Conservation (phyloP, 2,113 vertebrate species). For the Tonatia bakeri region DNA sequence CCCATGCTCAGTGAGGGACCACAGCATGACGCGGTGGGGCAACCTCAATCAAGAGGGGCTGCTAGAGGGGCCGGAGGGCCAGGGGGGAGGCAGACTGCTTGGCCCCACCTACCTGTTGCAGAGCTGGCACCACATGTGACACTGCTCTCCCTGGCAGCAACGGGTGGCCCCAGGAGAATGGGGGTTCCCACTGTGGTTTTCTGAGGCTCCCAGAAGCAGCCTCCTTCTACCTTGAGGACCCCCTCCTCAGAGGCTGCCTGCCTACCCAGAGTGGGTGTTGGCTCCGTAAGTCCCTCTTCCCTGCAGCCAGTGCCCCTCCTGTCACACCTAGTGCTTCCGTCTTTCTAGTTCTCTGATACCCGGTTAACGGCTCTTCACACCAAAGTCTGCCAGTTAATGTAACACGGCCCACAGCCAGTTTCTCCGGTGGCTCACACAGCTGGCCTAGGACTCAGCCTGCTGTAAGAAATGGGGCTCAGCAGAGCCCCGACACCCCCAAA, state of each 20-base stretch:
- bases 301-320: accelerated
- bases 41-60: too few species aligned
- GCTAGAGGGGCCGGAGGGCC: background rate
- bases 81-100: background rate
- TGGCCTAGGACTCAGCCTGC: background rate
- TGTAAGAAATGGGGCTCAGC: background rate
- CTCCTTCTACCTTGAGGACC: accelerated
- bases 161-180: accelerated
- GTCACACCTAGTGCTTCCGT: background rate
- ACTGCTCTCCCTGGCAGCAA: background rate
- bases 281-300: background rate
- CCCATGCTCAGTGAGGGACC: background rate
- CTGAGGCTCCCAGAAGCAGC: background rate
- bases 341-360: background rate
- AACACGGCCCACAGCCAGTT: background rate
- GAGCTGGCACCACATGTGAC: accelerated
- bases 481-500: background rate
- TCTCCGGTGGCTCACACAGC: background rate
- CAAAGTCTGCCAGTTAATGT: background rate
- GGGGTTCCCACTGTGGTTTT: too few species aligned
- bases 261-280: background rate
- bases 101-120: too few species aligned
- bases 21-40: background rate
- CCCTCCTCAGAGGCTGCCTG: background rate
- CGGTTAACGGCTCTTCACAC: background rate